Conservation (phyloP, 2,888 invertebrate genomes). For the Trichacis sp. region DNA sequence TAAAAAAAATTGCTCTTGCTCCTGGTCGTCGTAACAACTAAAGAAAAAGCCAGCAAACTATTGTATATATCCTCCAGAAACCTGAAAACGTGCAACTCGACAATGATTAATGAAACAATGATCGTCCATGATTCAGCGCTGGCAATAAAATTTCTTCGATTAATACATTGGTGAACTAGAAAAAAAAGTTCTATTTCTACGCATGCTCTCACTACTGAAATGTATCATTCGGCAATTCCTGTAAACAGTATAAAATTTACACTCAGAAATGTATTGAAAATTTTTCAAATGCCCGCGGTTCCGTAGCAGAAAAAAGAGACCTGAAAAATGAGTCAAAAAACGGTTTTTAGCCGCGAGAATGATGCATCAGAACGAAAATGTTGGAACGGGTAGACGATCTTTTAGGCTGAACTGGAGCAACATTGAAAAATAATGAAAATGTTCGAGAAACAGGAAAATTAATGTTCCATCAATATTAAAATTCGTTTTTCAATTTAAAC, state of each 20-base stretch:
- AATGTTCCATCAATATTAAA: too few relatives aligned
- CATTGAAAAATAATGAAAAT: too few relatives aligned
- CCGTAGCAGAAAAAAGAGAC: not conserved
- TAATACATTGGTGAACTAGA: constrained; percentile 10
- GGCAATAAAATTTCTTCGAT: constrained; percentile 1
- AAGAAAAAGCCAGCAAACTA: not conserved
- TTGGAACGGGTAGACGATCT: constrained; percentile 7
- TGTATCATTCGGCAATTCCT: not conserved
- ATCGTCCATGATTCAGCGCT: constrained; percentile 1
- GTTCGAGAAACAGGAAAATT: too few relatives aligned
- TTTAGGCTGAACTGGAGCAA: too few relatives aligned
- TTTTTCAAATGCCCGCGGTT: too few relatives aligned
- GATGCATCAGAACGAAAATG: constrained; percentile 13
- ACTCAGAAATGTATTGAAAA: too few relatives aligned
- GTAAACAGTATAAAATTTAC: not conserved
- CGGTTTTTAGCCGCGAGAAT: not conserved
- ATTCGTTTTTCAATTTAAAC: too few relatives aligned
- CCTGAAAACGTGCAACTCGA: constrained; percentile 7
- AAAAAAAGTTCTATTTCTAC: constrained; percentile 32
- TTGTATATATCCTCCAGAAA: not conserved
- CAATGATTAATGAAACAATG: constrained; percentile 5
- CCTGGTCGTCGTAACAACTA: not conserved
- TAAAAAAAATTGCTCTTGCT: not conserved
- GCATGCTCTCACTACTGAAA: constrained; percentile 29
- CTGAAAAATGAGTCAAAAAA: constrained; percentile 3